Conservation (phyloP, 2,113 vertebrate species). For the Gymnorhina tibicen region DNA sequence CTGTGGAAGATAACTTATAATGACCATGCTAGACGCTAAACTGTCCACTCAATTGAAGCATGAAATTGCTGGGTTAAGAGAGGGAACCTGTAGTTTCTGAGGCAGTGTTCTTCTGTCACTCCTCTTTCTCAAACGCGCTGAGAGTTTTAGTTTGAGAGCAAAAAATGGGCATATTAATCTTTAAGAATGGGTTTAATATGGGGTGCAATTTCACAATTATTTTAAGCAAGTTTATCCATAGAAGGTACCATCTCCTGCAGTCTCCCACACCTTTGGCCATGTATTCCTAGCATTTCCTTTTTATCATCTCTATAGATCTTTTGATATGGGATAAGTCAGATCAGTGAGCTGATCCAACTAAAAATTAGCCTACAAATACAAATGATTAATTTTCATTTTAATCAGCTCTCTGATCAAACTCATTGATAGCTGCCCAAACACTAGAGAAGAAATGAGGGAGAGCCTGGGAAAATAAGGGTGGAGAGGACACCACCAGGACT, state of each 20-base stretch:
- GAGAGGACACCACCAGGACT: slow-evolving; percentile 38
- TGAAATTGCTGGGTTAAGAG: neutral
- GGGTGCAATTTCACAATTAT: neutral
- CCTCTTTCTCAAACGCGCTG: neutral
- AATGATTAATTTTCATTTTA: slow-evolving; percentile 45
- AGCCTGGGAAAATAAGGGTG: slow-evolving; percentile 60
- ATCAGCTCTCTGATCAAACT: neutral
- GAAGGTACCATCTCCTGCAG: neutral
- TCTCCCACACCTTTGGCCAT: neutral
- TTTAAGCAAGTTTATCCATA: neutral
- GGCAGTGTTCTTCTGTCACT: neutral
- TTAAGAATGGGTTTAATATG: neutral
- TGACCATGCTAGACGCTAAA: neutral
- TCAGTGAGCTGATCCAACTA: neutral
- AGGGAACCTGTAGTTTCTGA: neutral
- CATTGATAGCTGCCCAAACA: neutral
- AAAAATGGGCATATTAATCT: neutral
- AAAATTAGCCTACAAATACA: slow-evolving; percentile 35
- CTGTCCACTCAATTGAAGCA: fast-evolving
- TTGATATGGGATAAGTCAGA: neutral
- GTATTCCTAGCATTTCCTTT: slow-evolving; percentile 13
- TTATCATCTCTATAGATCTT: neutral
- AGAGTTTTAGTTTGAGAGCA: neutral
- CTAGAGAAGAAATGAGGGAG: slow-evolving; percentile 20
- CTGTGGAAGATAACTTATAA: neutral